Conservation (phyloP, 2,888 invertebrate species). For the Agrochola macilenta region DNA sequence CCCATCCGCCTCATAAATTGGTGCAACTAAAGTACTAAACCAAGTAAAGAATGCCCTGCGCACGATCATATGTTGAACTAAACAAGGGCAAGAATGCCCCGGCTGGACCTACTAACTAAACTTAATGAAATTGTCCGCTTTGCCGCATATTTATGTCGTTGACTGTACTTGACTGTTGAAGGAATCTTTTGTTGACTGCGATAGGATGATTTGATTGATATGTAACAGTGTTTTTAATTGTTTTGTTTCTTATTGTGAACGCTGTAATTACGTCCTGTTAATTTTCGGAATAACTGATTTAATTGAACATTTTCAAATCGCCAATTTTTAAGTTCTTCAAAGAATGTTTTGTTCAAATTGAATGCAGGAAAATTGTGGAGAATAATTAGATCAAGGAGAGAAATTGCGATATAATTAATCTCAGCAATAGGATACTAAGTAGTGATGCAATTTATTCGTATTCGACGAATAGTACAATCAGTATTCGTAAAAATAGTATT, state of each 20-base stretch:
- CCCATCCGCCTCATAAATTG: constrained; percentile 72
- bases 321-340: background rate
- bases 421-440: background rate
- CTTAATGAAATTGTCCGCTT: constrained; percentile 69
- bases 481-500: no score
- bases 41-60: constrained; percentile 59
- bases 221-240: constrained; percentile 14
- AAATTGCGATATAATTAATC: background rate
- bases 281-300: constrained; percentile 1
- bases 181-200: constrained; percentile 8
- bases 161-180: constrained; percentile 32
- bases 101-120: constrained; percentile 63
- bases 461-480: no score
- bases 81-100: constrained; percentile 52
- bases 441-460: background rate
- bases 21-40: constrained; percentile 71
- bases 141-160: constrained; percentile 54
- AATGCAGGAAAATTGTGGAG: background rate
- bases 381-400: background rate
- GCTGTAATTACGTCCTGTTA: constrained; percentile 8
- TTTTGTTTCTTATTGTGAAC: background rate
- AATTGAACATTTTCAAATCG: background rate
- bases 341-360: background rate
- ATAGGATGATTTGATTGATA: constrained; percentile 34
- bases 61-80: constrained; percentile 55